Percentiles rank a stretch among this genome's conserved stretches.
Conservation (phyloP, 2,113 vertebrate species). For the Vulpes lagopus region DNA sequence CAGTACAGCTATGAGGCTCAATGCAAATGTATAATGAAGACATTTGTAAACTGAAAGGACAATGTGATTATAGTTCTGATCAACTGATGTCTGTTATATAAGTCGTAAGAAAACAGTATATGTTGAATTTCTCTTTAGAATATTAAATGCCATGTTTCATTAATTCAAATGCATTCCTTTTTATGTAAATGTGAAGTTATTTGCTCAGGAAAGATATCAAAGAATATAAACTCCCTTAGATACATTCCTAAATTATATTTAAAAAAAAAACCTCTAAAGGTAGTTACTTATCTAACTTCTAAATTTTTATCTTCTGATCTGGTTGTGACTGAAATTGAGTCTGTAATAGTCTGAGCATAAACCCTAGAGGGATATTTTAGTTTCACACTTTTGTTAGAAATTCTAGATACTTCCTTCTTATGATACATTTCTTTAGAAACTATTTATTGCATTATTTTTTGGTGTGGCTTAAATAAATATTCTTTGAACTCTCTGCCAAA, state of each 20-base stretch:
- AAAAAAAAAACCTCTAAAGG: not conserved
- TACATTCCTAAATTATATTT: not conserved
- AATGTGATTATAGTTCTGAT: not conserved
- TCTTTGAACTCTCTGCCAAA: slow-evolving; percentile 64
- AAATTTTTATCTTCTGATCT: not conserved
- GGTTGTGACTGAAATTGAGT: not conserved
- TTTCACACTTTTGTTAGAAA: not conserved
- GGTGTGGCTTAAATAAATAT: slow-evolving; percentile 54
- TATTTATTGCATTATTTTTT: not conserved
- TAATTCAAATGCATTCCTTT: not conserved
- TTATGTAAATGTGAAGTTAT: not conserved
- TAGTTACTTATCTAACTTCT: not conserved
- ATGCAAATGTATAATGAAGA: not conserved
- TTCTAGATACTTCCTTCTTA: slow-evolving; percentile 16
- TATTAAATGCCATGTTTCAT: not conserved
- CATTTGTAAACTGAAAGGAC: not conserved
- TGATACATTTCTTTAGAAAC: slow-evolving; percentile 14
- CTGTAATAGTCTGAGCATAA: not conserved
- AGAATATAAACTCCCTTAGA: not conserved
- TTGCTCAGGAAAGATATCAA: not conserved
- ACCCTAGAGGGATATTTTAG: not conserved
- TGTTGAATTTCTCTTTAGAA: not conserved
- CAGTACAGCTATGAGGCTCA: not conserved
- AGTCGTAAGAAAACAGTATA: not conserved
- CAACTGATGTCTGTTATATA: not conserved